Evolutionary conservation across 2,797 vertebrate species (phyloP).

Genomic region (Rousettus madagascariensis): DNA sequence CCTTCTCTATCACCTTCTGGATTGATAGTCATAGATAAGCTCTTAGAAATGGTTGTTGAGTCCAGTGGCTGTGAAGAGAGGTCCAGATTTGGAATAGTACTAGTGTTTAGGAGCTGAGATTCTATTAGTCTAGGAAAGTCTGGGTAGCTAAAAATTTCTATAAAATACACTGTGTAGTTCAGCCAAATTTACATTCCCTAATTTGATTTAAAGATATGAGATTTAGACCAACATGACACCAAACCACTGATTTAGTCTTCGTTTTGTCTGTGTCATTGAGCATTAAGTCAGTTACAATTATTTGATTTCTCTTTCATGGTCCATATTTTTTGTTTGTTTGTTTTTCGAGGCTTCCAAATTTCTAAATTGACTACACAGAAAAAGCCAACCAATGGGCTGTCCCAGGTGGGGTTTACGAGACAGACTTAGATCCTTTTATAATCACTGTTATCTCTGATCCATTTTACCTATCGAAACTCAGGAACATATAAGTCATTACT

Average conservation of each 20-base stretch:
- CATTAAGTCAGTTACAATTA: neutral
- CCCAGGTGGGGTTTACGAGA: neutral
- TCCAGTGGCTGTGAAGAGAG: neutral
- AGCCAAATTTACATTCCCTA: neutral
- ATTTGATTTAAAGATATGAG: constrained; percentile 31
- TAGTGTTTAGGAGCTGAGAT: neutral
- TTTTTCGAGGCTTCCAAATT: neutral
- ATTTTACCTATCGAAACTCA: neutral
- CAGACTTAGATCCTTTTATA: neutral
- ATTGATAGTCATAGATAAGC: neutral
- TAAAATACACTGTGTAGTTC: neutral
- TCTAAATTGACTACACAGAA: neutral
- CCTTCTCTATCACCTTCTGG: neutral
- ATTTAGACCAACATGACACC: neutral
- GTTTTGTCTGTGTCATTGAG: neutral
- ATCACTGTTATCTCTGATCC: neutral
- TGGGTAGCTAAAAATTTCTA: neutral
- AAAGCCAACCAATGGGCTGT: neutral
- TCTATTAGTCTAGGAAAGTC: neutral
- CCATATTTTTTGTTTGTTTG: neutral
- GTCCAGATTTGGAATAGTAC: neutral
- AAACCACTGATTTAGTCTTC: neutral
- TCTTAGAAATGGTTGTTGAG: neutral
- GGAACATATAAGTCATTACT: neutral
- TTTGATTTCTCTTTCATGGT: neutral